Evolutionary conservation across 2,797 vertebrate genomes (phyloP).

Genomic region (Echiichthys vipera): DNA sequence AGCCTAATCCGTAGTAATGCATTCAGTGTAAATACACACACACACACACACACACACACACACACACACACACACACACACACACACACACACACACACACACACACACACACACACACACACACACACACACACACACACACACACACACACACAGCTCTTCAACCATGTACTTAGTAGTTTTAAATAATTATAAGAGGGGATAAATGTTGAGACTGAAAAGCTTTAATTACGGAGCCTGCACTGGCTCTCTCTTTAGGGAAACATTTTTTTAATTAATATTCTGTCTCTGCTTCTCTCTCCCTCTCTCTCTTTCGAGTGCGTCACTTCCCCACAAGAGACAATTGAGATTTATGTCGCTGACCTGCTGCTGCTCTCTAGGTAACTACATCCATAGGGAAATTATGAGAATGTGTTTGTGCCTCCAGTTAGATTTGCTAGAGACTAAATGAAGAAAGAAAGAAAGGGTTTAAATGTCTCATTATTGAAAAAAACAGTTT

Average conservation of each 20-base stretch:
- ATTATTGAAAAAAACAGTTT: slow-evolving; percentile 3
- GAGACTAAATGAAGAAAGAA: neutral
- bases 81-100: slow-evolving; percentile 26
- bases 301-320: neutral
- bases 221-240: slow-evolving; percentile 80
- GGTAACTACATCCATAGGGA: slow-evolving; percentile 45
- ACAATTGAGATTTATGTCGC: slow-evolving; percentile 31
- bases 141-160: slow-evolving; percentile 18
- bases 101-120: slow-evolving; percentile 23
- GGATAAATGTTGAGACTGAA: slow-evolving; percentile 74
- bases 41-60: slow-evolving; percentile 9
- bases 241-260: slow-evolving; percentile 69
- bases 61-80: slow-evolving; percentile 19
- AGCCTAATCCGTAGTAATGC: slow-evolving; percentile 56
- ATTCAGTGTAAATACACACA: slow-evolving; percentile 45
- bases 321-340: slow-evolving; percentile 25
- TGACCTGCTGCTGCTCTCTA: slow-evolving; percentile 51
- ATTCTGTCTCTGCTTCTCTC: slow-evolving; percentile 54
- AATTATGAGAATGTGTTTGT: slow-evolving; percentile 20
- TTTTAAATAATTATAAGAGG: slow-evolving; percentile 78
- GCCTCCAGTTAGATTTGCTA: neutral
- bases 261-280: slow-evolving; percentile 83
- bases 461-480: neutral
- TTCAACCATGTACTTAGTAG: slow-evolving; percentile 51
- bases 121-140: slow-evolving; percentile 21